Evolutionary conservation across 2,797 vertebrate species (phyloP), one percentile per base, ranked within the genome.

Genomic region (Danio tinwini): DNA sequence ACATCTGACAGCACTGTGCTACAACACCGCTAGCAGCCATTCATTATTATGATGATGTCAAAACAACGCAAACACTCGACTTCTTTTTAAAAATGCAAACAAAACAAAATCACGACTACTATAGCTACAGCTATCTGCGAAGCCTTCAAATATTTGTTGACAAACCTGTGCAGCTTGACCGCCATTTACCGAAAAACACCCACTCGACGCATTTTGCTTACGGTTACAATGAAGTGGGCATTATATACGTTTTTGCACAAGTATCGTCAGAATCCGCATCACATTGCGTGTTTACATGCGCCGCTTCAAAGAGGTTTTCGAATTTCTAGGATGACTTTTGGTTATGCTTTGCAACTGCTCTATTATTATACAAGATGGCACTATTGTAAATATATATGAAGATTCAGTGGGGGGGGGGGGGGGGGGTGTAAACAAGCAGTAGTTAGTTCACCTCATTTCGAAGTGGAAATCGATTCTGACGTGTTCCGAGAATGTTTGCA

Each of bases 1-100:
- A 90, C 92, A 91, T 92, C 91, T 91, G 91, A 90, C 89, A 92
- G 91, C 92, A 92, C 92, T 93, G 92, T 93, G 92, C 91, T 92
- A 88, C 84, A 82, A 86, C 82, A 87, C 89, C 87, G 91, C 91
- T 88, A 92, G 89, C 88, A 89, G 89, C 91, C 90, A 91, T 88
- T 90, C 86, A 84, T 89, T 92, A 92, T 89, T 17, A 65, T 61
- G 56, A 73, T 69, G 92, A 94, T 94, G 93, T 94, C 93, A 94
- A 90, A 91, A 87, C 89, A 87, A 85, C 90, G 87, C 86, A 88
- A 87, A 87, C 87, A 87, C 89, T 86, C 49, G 42, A 79, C 70
- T 78, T 86, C 74, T 80, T 81, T 58, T 59, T 44, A 74, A 73
- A 82, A 74, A 37, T 4, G 19, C 7, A 55, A 44, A 63, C 12